Conservation (phyloP, 2,797 vertebrate species). For the Cichlasoma orientale region DNA sequence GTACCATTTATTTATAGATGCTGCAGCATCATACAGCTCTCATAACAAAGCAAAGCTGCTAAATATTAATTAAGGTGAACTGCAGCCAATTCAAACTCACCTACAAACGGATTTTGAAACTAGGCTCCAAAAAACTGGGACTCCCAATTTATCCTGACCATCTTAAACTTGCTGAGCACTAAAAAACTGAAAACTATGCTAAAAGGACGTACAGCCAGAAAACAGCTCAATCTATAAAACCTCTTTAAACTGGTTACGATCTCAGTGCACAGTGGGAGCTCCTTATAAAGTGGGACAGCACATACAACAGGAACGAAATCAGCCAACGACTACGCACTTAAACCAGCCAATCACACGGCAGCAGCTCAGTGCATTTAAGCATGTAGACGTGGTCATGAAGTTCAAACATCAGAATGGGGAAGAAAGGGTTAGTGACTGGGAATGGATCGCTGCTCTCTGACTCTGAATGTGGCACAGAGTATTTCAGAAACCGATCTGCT, state of each 20-base stretch:
- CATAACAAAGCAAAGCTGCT: background rate
- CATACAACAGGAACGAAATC: background rate
- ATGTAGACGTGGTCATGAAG: rapidly evolving
- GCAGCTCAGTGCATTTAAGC: background rate
- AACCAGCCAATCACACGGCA: background rate
- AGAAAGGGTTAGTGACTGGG: background rate
- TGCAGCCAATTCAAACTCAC: background rate
- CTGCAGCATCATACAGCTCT: background rate
- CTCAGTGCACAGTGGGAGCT: background rate
- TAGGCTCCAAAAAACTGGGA: too few relatives aligned
- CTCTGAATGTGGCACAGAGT: too few relatives aligned
- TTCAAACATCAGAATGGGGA: rapidly evolving
- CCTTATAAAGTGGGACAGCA: background rate
- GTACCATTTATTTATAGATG: background rate
- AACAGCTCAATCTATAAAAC: background rate
- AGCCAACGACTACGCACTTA: rapidly evolving
- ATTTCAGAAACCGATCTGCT: background rate
- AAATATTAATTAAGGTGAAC: background rate
- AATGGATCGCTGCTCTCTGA: too few relatives aligned
- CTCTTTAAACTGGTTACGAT: background rate
- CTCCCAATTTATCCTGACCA: rapidly evolving
- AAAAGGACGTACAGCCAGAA: background rate
- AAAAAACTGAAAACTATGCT: background rate
- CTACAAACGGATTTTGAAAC: background rate
- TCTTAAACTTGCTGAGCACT: background rate